phyloP scores from a whole-genome alignment of 2,888 invertebrate genomes.

The Coenonympha glycerion region DNA sequence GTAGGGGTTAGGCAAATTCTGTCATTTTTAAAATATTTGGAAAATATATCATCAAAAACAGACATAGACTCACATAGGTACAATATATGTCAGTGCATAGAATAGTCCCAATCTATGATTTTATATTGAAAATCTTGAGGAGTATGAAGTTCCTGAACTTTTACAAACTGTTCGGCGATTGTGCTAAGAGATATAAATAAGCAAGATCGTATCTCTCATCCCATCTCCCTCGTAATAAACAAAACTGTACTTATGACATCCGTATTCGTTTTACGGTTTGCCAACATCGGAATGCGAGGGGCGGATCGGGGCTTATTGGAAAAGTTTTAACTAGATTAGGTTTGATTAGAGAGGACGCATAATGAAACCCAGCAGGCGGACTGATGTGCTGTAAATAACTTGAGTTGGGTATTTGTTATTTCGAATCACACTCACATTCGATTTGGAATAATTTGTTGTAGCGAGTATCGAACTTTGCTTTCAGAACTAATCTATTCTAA shows the following conservation, averaged over 20 bases:
- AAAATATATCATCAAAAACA: too few species aligned
- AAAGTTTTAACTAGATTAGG: conserved; percentile 71
- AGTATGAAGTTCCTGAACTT: neutral
- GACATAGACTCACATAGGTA: too few species aligned
- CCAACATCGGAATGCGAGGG: conserved; percentile 47
- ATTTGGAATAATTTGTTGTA: neutral
- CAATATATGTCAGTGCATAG: too few species aligned
- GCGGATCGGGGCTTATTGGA: conserved; percentile 56
- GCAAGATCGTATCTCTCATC: neutral
- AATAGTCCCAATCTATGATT: too few species aligned
- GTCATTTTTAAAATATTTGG: too few species aligned
- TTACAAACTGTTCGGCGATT: neutral
- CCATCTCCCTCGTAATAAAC: conserved; percentile 19
- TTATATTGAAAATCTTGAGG: too few species aligned
- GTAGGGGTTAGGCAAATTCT: too few species aligned
- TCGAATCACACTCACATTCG: conserved; percentile 26
- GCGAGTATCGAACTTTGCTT: neutral
- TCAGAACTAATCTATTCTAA: neutral
- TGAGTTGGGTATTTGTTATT: conserved; percentile 39
- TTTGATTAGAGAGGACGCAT: conserved; percentile 53
- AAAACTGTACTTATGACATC: conserved; percentile 27
- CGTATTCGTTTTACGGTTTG: conserved; percentile 34
- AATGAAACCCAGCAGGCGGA: conserved; percentile 31
- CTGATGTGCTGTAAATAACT: conserved; percentile 54
- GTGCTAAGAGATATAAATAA: neutral